Conservation (phyloP, 2,888 invertebrate genomes). For the Exephanes ischioxanthus region DNA sequence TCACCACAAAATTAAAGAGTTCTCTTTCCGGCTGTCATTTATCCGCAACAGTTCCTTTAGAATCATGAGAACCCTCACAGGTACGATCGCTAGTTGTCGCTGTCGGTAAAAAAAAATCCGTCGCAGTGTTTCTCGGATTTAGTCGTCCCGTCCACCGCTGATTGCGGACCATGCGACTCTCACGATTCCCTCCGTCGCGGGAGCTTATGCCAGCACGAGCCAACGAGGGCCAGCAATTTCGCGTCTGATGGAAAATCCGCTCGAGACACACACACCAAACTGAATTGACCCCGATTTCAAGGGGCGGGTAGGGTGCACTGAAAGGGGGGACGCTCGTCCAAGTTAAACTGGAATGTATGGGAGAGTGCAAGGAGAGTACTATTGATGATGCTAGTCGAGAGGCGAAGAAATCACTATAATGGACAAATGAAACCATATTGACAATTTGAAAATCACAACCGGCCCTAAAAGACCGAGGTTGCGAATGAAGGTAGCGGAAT, state of each 20-base stretch:
- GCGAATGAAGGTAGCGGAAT: not conserved
- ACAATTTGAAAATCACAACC: not conserved
- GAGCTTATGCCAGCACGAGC: constrained; percentile 17
- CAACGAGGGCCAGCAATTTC: constrained; percentile 36
- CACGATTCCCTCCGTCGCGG: not conserved
- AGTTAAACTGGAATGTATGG: not conserved
- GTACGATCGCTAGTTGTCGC: not conserved
- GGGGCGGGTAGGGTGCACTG: not conserved
- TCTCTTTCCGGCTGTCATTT: not conserved
- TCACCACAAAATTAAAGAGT: not conserved
- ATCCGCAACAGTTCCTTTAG: not conserved
- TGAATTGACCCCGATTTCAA: constrained; percentile 32
- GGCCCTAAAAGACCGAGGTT: not conserved
- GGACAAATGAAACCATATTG: not conserved
- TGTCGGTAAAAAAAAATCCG: not conserved
- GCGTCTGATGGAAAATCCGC: constrained; percentile 35
- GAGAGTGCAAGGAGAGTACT: not conserved
- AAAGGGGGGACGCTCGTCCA: not conserved
- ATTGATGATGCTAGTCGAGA: not conserved
- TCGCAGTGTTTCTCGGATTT: not conserved
- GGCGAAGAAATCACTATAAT: not conserved
- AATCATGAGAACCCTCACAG: not conserved
- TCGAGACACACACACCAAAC: constrained; percentile 26
- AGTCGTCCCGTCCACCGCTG: not conserved
- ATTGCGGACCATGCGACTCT: constrained; percentile 1